phyloP scores from a whole-genome alignment of 2,888 invertebrate genomes.

The Lithophane socia region DNA sequence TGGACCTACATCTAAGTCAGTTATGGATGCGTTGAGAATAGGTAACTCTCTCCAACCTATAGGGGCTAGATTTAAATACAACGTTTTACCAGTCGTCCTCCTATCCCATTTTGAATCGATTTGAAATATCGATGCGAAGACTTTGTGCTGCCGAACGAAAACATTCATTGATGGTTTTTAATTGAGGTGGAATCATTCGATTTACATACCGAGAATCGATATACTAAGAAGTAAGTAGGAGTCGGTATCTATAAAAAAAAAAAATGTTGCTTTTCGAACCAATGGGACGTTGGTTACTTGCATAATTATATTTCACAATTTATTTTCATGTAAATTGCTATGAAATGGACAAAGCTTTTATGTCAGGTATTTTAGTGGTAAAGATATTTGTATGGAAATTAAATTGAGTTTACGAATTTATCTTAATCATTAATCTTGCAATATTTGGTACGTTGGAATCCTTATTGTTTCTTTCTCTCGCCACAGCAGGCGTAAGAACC shows the following conservation, averaged over 20 bases:
- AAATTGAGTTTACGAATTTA: constrained; percentile 21
- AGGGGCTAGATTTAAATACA: constrained; percentile 26
- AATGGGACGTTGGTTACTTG: constrained; percentile 21
- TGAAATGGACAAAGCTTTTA: constrained; percentile 22
- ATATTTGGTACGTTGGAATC: constrained; percentile 17
- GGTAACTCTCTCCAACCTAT: constrained; percentile 12
- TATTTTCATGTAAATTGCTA: constrained; percentile 30
- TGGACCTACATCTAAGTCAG: not conserved
- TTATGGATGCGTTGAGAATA: constrained; percentile 8
- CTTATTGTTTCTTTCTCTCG: not conserved
- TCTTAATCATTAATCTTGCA: constrained; percentile 39
- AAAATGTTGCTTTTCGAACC: constrained; percentile 29
- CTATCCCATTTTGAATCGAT: constrained; percentile 50
- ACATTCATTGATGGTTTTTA: constrained; percentile 60
- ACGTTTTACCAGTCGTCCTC: constrained; percentile 28
- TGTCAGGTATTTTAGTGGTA: constrained; percentile 16
- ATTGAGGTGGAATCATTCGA: constrained; percentile 62
- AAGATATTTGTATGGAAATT: constrained; percentile 30
- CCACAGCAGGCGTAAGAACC: not conserved
- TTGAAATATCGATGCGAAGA: constrained; percentile 57
- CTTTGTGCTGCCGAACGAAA: constrained; percentile 55
- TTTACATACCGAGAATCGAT: constrained; percentile 66
- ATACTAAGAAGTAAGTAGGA: constrained; percentile 48
- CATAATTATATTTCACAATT: constrained; percentile 23
- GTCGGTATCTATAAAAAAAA: constrained; percentile 17